Conservation (phyloP, 1,140 invertebrate genomes). For the Trinorchestia longiramus region DNA sequence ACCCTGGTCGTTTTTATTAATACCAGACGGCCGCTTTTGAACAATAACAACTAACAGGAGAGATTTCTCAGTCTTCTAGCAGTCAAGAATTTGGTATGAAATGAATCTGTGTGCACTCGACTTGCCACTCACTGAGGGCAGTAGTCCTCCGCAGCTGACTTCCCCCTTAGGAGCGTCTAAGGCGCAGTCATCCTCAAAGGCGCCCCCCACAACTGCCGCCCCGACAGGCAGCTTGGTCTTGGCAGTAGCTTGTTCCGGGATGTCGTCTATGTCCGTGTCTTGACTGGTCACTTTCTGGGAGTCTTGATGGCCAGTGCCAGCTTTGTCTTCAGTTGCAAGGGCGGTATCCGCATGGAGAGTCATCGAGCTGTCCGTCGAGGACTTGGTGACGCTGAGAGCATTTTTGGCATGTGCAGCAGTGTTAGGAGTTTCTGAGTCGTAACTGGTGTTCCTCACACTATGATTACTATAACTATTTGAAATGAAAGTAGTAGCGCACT, state of each 20-base stretch:
- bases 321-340: neutral
- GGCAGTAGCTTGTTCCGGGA: neutral
- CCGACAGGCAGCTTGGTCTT: neutral
- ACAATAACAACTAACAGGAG: no score
- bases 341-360: neutral
- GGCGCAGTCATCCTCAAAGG: neutral
- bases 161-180: constrained; percentile 52
- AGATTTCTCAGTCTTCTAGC: no score
- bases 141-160: constrained; percentile 66
- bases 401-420: neutral
- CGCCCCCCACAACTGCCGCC: neutral
- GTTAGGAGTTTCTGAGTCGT: neutral
- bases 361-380: neutral
- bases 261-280: neutral
- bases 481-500: neutral
- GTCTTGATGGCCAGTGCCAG: neutral
- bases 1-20: no score
- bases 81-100: no score
- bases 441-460: neutral
- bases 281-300: neutral
- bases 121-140: constrained; percentile 59
- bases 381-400: no score
- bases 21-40: no score
- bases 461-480: neutral
- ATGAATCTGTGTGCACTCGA: no score